Evolutionary conservation across 2,113 vertebrate species (phyloP), one percentile per base, ranked within the genome.

Genomic region (Columbina picui): DNA sequence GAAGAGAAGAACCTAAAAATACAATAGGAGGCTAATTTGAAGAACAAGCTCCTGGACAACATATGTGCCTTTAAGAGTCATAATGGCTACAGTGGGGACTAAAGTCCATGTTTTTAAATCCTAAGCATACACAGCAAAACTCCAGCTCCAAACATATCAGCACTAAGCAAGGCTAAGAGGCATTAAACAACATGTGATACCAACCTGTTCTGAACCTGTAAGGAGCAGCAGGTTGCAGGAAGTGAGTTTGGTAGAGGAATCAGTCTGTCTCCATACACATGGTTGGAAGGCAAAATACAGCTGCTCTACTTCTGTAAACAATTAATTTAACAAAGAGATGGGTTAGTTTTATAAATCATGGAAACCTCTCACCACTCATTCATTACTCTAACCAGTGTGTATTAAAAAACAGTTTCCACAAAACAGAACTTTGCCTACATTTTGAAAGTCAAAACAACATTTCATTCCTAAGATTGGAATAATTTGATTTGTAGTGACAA

Each of bases 401-500:
- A 36, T 57, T 87, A 45, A 75, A 90, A 84, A 43, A 0, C 14
- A 39, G 14, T 68, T 92, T 91, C 76, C 22, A 32, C 36, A 89
- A 87, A 91, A 60, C 9, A 70, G 39, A 84, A 45, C 18, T 89
- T 71, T 67, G 56, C 20, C 57, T 49, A 19, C 22, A 57, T 41
- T 87, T 91, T 84, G 53, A 82, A 95, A 94, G 64, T 57, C 56
- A 92, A 89, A 94, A 36, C 29, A 95, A 32, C 16, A 53, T 27
- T 69, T 91, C 4, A 9, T 60, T 69, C 22, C 27, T 38, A 91
- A 73, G 80, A 85, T 32, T 49, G 43, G 49, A 86, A 84, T 84
- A 69, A 94, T 56, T 92, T 89, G 52, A 89, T 91, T 93, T 76
- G 17, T 57, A 89, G 77, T 69, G 80, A 93, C 67, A 93, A 87